Base-by-base conservation (phyloP, 2,888 invertebrate genomes). In the Coenonympha arcania region DNA sequence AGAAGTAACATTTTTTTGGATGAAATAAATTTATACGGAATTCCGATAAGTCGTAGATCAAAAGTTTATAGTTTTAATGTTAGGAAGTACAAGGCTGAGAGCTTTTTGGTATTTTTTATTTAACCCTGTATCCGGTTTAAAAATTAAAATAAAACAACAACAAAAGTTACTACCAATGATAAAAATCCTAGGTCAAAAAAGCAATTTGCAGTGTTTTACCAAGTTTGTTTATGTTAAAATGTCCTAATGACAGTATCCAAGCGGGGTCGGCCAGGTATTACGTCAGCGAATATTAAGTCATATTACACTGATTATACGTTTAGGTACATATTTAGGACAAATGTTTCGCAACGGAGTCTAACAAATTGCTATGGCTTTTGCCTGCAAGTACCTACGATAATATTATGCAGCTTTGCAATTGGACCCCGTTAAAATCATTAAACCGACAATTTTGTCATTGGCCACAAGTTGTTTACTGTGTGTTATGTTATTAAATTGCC, bases 271-370 rank as follows among this genome's bases (percentile, higher is more conserved):
- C 16, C 24, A 44, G 34, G 24, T 34, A 34, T 44, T 33, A 44
- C 44, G 44, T 44, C 34, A 44, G 33, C 34, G 33, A 24, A 34
- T 44, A 24, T 34, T 34, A 44, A 34, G 33, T 44, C 44, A 44
- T 44, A 34, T 44, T 44, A 33, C 24, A 34, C 33, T 44, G 33
- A 34, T 44, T 44, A 34, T 34, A 44, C 34, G 44, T 34, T 34
- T 34, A 44, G 44, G 44, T 43, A 33, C 43, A 33, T 44, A 44
- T 44, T 44, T 44, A 33, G 44, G 34, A 44, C 34, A 18, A 24
- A 44, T 44, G 24, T 44, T 34, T 44, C 16, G 33, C 24, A 44
- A 34, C 33, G 24, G 15, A 15, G 15, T 15, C 22, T 44, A 34
- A 15, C 24, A 24, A 44, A 34, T 24, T 34, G 24, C 33, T 11